Percentiles rank a stretch among this genome's conserved stretches.
Evolutionary conservation across 2,113 vertebrate species (phyloP).

Genomic region (Silurus glanis): DNA sequence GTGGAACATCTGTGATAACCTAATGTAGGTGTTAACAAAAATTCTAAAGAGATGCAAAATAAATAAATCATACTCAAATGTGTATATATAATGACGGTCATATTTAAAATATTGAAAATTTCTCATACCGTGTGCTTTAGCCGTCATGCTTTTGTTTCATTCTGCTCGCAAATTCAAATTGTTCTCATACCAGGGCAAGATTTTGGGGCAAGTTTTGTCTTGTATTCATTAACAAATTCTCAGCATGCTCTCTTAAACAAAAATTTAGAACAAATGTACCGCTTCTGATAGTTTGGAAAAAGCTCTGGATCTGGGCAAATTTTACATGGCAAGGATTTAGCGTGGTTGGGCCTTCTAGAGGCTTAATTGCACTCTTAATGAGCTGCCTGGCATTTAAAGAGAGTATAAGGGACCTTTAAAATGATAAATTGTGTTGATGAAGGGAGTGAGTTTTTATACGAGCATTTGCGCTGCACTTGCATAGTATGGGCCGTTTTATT

Average conservation of each 20-base stretch:
- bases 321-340: slow-evolving; percentile 31
- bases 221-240: slow-evolving; percentile 20
- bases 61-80: background rate
- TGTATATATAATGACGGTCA: background rate
- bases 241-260: background rate
- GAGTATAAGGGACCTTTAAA: slow-evolving; percentile 41
- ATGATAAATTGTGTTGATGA: slow-evolving; percentile 40
- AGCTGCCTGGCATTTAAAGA: slow-evolving; percentile 51
- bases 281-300: background rate
- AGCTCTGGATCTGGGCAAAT: slow-evolving; percentile 15
- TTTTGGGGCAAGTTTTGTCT: slow-evolving; percentile 48
- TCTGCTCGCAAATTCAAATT: slow-evolving; percentile 23
- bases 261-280: slow-evolving; percentile 26
- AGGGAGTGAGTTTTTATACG: slow-evolving; percentile 59
- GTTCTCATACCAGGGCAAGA: slow-evolving; percentile 45
- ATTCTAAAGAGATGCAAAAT: background rate
- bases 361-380: slow-evolving; percentile 47
- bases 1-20: background rate
- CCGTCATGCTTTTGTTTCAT: background rate
- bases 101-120: no score
- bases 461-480: slow-evolving; percentile 55
- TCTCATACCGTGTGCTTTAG: background rate
- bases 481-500: slow-evolving; percentile 56
- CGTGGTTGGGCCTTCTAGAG: slow-evolving; percentile 37
- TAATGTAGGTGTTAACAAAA: background rate